Base-by-base conservation (phyloP, 2,113 vertebrate genomes). In the Lanius collurio region DNA sequence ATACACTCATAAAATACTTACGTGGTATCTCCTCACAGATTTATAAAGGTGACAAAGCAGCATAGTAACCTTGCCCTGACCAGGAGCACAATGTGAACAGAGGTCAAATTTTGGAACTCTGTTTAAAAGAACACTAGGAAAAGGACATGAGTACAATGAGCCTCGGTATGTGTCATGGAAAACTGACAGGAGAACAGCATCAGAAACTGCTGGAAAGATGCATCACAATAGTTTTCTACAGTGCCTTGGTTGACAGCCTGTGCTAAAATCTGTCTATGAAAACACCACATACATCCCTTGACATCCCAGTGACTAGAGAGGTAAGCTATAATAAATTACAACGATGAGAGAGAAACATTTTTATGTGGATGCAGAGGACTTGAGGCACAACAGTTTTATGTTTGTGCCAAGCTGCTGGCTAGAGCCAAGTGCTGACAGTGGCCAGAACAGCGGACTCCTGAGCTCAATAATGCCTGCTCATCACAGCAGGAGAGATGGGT, bases 341-440 rank as follows among this genome's bases (percentile, higher is more conserved):
- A 28, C 18, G 16, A 12, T 13, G 3, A 21, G 7, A 24, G 5
- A 11, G 26, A 23, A 46, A 41, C 26, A n/a, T 65, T 62, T 67
- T 46, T 26, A n/a, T 0, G 0, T 8, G 28, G 12, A 49, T 73
- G 18, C 10, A 81, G 28, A 81, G 30, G 22, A 50, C 11, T 22
- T 22, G 39, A 81, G 13, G 5, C 16, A 3, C 4, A 64, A 19
- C 1, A 28, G 26, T 23, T 71, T 2, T 53, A 6, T 37, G 26
- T n/a, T 64, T 27, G 17, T 65, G 67, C 41, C 0, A 1, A 57
- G 22, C 28, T 55, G 12, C 24, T 68, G 28, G 31, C 44, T 41
- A n/a, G 35, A 77, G 12, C 16, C 28, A 30, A 63, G 1, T 3
- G 7, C 49, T 50, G 27, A 46, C 28, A 12, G 3, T 14, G 52